Evolutionary conservation across 2,888 invertebrate species (phyloP).

Genomic region (Anthoptus insignis): DNA sequence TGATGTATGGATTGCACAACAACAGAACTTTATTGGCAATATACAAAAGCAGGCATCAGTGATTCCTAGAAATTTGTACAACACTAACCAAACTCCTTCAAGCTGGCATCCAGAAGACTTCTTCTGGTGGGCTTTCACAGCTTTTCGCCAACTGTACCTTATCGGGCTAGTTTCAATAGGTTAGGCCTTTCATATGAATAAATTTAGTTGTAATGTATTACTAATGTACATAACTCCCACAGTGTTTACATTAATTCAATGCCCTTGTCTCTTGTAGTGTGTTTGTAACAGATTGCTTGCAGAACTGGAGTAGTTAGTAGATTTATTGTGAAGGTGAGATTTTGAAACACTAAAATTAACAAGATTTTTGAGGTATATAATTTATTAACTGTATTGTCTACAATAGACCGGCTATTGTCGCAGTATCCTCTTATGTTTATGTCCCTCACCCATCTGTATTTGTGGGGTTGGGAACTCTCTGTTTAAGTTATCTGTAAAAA

Average conservation of each 20-base stretch:
- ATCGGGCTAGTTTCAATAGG: slow-evolving; percentile 67
- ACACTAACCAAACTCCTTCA: slow-evolving; percentile 52
- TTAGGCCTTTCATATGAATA: slow-evolving; percentile 57
- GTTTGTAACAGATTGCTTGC: neutral
- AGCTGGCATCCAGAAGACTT: slow-evolving; percentile 79
- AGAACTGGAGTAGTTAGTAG: neutral
- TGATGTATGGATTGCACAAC: slow-evolving; percentile 16
- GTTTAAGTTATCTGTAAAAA: too few species aligned
- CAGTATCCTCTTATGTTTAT: too few species aligned
- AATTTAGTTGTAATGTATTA: too few species aligned
- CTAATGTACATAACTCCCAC: too few species aligned
- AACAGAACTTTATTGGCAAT: neutral
- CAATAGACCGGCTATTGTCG: too few species aligned
- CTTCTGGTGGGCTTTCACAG: slow-evolving; percentile 71
- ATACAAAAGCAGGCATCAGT: neutral
- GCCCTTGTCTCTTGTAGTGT: slow-evolving; percentile 5
- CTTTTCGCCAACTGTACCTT: slow-evolving; percentile 64
- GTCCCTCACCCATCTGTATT: too few species aligned
- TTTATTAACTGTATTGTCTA: too few species aligned
- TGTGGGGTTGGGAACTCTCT: too few species aligned
- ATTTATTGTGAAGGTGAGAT: neutral
- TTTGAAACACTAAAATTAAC: neutral
- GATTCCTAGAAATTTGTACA: neutral
- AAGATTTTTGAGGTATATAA: too few species aligned
- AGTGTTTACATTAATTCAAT: neutral